These are phyloP conservation scores for Aspidiotus destructor DNA, from an alignment of 2,888 invertebrate genomes.

Conservation along the genomic window DNA sequence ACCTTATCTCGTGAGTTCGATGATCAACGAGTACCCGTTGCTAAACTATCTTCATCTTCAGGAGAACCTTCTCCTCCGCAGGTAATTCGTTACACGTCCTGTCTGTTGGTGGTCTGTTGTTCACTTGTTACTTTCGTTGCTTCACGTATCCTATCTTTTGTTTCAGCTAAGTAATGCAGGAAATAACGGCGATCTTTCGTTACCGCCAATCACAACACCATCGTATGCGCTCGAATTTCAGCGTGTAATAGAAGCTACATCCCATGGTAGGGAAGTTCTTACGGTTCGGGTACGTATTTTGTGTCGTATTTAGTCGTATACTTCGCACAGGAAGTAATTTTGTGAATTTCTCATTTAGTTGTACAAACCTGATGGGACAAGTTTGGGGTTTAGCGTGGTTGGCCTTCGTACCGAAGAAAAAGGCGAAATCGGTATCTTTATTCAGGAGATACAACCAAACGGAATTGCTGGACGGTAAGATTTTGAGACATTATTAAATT, in stretches of 20 bases:
- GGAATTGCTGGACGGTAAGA: conserved; percentile 56
- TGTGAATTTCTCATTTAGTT: conserved; percentile 42
- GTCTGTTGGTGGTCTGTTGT: neutral
- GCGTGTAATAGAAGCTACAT: conserved; percentile 49
- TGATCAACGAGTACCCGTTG: conserved; percentile 63
- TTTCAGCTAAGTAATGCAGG: conserved; percentile 44
- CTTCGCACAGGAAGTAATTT: neutral
- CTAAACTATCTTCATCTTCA: conserved; percentile 51
- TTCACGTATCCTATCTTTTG: neutral
- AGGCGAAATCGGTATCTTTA: conserved; percentile 57
- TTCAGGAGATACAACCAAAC: conserved; percentile 55
- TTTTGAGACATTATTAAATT: conserved; percentile 14
- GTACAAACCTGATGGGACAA: conserved; percentile 54
- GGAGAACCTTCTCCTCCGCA: conserved; percentile 39
- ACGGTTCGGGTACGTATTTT: conserved; percentile 41
- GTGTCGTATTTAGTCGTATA: neutral
- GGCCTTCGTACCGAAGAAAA: conserved; percentile 52
- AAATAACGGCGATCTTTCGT: conserved; percentile 44
- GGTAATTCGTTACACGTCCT: neutral
- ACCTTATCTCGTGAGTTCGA: conserved; percentile 48
- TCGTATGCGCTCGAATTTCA: conserved; percentile 50
- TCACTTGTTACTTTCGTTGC: neutral
- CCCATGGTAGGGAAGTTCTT: conserved; percentile 51
- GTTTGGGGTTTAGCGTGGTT: conserved; percentile 62
- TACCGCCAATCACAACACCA: conserved; percentile 47